Percentiles rank a stretch among this genome's conserved stretches.
Conservation (phyloP, 2,113 vertebrate species). For the Xiphophorus maculatus region DNA sequence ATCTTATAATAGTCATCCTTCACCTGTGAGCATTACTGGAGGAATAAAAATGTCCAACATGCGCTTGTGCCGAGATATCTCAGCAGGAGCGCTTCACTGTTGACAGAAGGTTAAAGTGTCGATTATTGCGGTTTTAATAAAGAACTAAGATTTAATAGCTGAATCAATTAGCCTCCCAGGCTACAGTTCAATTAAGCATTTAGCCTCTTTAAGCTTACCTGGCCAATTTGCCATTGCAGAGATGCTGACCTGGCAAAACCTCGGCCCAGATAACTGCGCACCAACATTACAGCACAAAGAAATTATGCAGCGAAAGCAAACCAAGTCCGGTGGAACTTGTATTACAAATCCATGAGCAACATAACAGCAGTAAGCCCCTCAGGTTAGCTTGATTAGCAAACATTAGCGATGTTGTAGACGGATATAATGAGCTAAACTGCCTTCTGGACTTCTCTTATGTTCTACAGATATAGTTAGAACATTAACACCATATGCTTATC, state of each 20-base stretch:
- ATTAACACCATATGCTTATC: slow-evolving; percentile 49
- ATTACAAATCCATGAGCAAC: slow-evolving; percentile 22
- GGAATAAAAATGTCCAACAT: background rate
- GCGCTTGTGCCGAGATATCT: background rate
- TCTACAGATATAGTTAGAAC: slow-evolving; percentile 46
- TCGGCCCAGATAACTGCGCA: slow-evolving; percentile 11
- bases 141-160: background rate
- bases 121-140: slow-evolving; percentile 30
- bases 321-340: background rate
- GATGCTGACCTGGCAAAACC: background rate
- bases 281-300: background rate
- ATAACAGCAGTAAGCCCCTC: slow-evolving; percentile 39
- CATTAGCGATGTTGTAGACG: slow-evolving; percentile 45
- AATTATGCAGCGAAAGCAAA: slow-evolving; percentile 10
- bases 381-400: slow-evolving; percentile 59
- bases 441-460: slow-evolving; percentile 46
- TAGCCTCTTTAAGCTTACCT: slow-evolving; percentile 1
- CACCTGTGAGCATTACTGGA: background rate
- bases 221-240: background rate
- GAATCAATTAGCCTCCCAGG: slow-evolving; percentile 17
- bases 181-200: slow-evolving; percentile 4
- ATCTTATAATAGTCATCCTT: too few relatives aligned
- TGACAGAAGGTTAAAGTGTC: slow-evolving; percentile 12
- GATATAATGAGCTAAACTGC: slow-evolving; percentile 55
- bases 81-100: background rate